Conservation (phyloP, 2,888 invertebrate species). For the Mesorhabditis sp. region DNA sequence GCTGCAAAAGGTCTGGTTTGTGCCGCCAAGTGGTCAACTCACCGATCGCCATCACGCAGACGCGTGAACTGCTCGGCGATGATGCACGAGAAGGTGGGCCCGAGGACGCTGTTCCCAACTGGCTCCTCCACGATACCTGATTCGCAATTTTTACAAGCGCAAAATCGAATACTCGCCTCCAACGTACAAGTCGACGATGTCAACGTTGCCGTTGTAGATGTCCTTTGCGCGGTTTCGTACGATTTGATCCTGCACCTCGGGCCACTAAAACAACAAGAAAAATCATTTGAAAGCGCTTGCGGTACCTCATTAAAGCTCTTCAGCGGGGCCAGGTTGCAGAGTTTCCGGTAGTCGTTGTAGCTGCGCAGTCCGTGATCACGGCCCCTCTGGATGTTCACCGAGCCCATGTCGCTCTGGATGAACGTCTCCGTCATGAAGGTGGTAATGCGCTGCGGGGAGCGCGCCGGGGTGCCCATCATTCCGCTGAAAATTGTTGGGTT, state of each 20-base stretch:
- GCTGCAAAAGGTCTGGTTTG: conserved; percentile 15
- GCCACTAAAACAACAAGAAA: conserved; percentile 25
- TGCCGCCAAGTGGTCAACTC: not conserved
- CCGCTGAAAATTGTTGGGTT: conserved; percentile 69
- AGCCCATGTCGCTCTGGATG: conserved; percentile 73
- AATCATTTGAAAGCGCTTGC: not conserved
- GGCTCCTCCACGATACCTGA: conserved; percentile 61
- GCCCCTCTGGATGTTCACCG: conserved; percentile 73
- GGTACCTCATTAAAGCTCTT: conserved; percentile 57
- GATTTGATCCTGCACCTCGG: conserved; percentile 44
- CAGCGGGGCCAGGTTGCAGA: conserved; percentile 78
- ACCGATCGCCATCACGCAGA: conserved; percentile 62
- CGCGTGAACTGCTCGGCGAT: conserved; percentile 62
- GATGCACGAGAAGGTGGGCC: conserved; percentile 63
- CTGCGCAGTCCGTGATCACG: conserved; percentile 80
- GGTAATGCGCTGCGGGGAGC: conserved; percentile 74
- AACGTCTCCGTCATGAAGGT: conserved; percentile 66
- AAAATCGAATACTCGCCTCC: not conserved
- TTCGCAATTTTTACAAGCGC: not conserved
- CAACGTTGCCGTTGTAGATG: conserved; percentile 36
- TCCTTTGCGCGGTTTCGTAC: conserved; percentile 46
- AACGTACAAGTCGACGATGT: conserved; percentile 14
- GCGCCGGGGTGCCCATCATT: conserved; percentile 80
- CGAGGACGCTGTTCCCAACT: conserved; percentile 59
- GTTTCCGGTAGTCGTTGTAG: conserved; percentile 80